Percentiles rank a stretch among this genome's conserved stretches.
These are phyloP conservation scores for Andricus quercusramuli DNA, from an alignment of 2,888 invertebrate genomes.

Conservation along the genomic window DNA sequence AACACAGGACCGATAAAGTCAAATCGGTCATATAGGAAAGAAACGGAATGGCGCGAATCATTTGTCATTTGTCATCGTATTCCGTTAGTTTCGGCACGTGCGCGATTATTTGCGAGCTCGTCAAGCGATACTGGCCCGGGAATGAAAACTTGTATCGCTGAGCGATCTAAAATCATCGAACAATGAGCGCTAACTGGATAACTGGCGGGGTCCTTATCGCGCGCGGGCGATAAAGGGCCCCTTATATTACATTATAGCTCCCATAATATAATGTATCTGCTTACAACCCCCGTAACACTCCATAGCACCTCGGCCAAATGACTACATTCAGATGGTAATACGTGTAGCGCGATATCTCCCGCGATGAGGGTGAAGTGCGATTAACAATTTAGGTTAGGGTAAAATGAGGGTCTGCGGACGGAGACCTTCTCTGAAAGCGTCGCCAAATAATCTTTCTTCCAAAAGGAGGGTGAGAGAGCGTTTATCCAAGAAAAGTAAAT, in stretches of 20 bases:
- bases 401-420: conserved; percentile 12
- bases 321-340: conserved; percentile 78
- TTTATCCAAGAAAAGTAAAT: conserved; percentile 41
- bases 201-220: conserved; percentile 67
- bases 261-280: conserved; percentile 74
- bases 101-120: conserved; percentile 50
- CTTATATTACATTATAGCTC: conserved; percentile 74
- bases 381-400: conserved; percentile 73
- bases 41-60: conserved; percentile 51
- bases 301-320: conserved; percentile 61
- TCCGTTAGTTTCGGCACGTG: conserved; percentile 60
- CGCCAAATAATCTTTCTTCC: conserved; percentile 40
- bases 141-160: conserved; percentile 65
- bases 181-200: conserved; percentile 77
- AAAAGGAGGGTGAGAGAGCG: conserved; percentile 34
- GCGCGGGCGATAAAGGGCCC: conserved; percentile 62
- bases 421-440: conserved; percentile 25
- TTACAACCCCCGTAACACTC: conserved; percentile 59
- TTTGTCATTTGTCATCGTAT: conserved; percentile 66
- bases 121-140: conserved; percentile 49
- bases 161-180: conserved; percentile 75
- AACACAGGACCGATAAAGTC: conserved; percentile 9
- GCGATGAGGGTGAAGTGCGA: conserved; percentile 71
- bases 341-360: conserved; percentile 67
- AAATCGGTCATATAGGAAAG: not conserved